These are phyloP conservation scores for Streptopelia turtur DNA, from an alignment of 2,797 vertebrate genomes.

Conservation along the genomic window DNA sequence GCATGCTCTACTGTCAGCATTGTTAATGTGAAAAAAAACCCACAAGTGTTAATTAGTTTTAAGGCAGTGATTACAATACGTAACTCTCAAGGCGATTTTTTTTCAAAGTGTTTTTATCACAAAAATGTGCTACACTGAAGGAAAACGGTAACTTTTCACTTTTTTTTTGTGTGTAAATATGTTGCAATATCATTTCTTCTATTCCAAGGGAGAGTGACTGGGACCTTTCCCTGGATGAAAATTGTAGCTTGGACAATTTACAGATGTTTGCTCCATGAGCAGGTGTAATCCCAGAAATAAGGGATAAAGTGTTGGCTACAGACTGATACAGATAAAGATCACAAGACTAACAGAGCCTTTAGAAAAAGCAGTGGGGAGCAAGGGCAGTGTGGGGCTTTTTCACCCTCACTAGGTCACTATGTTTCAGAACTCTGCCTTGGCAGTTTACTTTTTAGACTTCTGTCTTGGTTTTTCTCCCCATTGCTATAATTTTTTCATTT, in stretches of 20 bases:
- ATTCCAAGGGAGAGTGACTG: background rate
- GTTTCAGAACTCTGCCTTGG: background rate
- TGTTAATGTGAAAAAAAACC: background rate
- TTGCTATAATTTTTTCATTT: background rate
- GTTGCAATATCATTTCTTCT: background rate
- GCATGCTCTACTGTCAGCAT: background rate
- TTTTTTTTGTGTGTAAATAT: background rate
- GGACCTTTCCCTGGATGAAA: background rate
- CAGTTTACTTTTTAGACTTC: background rate
- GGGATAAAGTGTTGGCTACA: background rate
- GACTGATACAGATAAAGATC: background rate
- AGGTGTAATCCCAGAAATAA: background rate
- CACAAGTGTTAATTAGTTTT: background rate
- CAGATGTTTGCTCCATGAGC: background rate
- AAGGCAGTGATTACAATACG: background rate
- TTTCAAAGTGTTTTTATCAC: background rate
- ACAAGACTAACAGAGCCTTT: background rate
- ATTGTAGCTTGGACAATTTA: background rate
- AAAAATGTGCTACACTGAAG: background rate
- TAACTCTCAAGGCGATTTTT: background rate
- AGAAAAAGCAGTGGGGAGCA: background rate
- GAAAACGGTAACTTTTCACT: background rate
- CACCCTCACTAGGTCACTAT: background rate
- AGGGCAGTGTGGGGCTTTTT: fast-evolving
- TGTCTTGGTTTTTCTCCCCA: background rate